Percentiles rank a stretch among this genome's conserved stretches.
Conservation (phyloP, 1,140 invertebrate species). For the Epicauta chinensis region DNA sequence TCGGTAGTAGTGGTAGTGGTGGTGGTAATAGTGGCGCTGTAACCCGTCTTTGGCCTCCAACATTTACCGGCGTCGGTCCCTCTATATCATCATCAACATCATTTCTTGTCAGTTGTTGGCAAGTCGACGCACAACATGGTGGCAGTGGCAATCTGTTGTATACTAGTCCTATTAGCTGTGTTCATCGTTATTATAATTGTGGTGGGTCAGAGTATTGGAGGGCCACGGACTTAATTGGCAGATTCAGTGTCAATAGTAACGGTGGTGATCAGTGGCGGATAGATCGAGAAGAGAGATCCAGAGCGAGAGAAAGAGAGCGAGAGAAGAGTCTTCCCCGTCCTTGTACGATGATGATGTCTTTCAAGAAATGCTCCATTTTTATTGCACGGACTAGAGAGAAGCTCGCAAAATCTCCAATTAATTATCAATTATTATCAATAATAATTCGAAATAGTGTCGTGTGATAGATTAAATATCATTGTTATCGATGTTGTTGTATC, state of each 20-base stretch:
- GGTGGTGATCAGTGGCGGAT: too few relatives aligned
- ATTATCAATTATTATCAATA: too few relatives aligned
- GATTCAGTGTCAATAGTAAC: too few relatives aligned
- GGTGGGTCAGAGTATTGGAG: slow-evolving; percentile 60
- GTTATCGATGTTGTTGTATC: slow-evolving; percentile 10
- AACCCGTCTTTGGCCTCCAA: neutral
- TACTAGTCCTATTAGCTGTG: slow-evolving; percentile 64
- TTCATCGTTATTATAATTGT: slow-evolving; percentile 75
- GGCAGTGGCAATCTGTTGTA: slow-evolving; percentile 70
- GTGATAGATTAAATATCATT: slow-evolving; percentile 7
- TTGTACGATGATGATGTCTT: slow-evolving; percentile 2
- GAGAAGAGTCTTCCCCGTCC: slow-evolving; percentile 11
- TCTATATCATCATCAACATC: neutral
- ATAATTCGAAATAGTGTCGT: slow-evolving; percentile 8
- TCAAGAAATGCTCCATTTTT: neutral
- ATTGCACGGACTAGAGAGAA: neutral
- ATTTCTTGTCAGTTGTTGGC: neutral
- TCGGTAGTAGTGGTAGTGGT: slow-evolving; percentile 4
- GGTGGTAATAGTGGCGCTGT: slow-evolving; percentile 9
- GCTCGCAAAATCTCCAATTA: neutral
- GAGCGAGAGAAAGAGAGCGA: neutral
- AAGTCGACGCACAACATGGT: slow-evolving; percentile 50
- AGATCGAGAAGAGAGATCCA: too few relatives aligned
- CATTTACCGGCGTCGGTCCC: neutral
- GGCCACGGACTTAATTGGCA: slow-evolving; percentile 16